These are phyloP conservation scores for Sinosuthora webbiana DNA, from an alignment of 2,113 vertebrate species.

Conservation along the genomic window DNA sequence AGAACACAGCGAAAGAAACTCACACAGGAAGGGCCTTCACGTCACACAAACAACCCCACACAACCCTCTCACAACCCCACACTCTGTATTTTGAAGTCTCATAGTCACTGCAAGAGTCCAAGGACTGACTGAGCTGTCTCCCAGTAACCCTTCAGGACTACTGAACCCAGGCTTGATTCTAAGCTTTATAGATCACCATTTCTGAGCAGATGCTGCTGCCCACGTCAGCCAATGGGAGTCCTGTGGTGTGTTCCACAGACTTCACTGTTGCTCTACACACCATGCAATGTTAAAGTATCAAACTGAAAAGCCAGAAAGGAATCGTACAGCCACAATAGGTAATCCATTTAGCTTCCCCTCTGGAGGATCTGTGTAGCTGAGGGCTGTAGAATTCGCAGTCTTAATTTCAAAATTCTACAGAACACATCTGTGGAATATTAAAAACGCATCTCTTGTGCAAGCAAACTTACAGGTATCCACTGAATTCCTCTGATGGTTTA, in stretches of 20 bases:
- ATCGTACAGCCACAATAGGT: background rate
- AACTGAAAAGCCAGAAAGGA: background rate
- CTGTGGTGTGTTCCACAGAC: background rate
- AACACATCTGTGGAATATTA: background rate
- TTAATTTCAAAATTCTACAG: background rate
- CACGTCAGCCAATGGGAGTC: background rate
- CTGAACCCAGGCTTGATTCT: background rate
- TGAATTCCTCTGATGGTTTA: constrained; percentile 84
- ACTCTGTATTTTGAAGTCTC: background rate
- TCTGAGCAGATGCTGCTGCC: background rate
- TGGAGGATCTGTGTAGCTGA: background rate
- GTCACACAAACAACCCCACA: background rate
- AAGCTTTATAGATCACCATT: background rate
- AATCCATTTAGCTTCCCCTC: background rate
- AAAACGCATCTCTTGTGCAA: background rate
- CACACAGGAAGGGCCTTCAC: background rate
- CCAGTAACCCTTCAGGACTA: background rate
- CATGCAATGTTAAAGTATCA: background rate
- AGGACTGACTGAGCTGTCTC: background rate
- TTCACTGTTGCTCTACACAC: background rate
- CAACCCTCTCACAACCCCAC: background rate
- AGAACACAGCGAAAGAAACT: background rate
- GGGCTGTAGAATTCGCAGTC: background rate
- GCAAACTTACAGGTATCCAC: constrained; percentile 83
- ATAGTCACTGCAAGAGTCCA: background rate